These are phyloP conservation scores for Corapipo altera DNA, from an alignment of 2,113 vertebrate species.

Conservation along the genomic window DNA sequence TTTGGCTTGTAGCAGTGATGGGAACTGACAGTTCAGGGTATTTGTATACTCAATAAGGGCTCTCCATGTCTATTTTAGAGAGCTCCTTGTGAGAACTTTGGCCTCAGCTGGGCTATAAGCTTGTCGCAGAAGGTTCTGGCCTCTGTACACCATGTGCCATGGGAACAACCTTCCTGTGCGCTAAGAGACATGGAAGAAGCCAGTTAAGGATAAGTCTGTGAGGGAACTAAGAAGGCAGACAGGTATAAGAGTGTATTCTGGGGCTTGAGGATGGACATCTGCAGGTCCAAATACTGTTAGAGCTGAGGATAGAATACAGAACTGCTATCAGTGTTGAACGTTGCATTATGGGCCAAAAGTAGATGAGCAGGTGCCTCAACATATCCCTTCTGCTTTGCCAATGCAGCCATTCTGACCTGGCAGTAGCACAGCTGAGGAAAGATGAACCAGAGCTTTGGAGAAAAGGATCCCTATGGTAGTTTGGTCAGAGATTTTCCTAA, in stretches of 20 bases:
- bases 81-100: background rate
- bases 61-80: background rate
- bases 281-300: background rate
- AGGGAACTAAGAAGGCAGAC: background rate
- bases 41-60: background rate
- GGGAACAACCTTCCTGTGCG: background rate
- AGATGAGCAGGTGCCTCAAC: background rate
- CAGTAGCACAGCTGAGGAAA: background rate
- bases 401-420: background rate
- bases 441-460: background rate
- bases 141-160: background rate
- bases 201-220: background rate
- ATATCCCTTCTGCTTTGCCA: background rate
- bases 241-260: background rate
- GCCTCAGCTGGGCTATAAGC: background rate
- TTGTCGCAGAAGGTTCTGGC: background rate
- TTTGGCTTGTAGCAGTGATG: background rate
- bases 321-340: background rate
- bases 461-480: background rate
- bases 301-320: background rate
- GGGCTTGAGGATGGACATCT: background rate
- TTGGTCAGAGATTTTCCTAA: background rate
- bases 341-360: rapidly evolving
- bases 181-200: background rate
- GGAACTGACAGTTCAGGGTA: background rate